Evolutionary conservation across 2,113 vertebrate genomes (phyloP).

Genomic region (Hepsetus odoe): DNA sequence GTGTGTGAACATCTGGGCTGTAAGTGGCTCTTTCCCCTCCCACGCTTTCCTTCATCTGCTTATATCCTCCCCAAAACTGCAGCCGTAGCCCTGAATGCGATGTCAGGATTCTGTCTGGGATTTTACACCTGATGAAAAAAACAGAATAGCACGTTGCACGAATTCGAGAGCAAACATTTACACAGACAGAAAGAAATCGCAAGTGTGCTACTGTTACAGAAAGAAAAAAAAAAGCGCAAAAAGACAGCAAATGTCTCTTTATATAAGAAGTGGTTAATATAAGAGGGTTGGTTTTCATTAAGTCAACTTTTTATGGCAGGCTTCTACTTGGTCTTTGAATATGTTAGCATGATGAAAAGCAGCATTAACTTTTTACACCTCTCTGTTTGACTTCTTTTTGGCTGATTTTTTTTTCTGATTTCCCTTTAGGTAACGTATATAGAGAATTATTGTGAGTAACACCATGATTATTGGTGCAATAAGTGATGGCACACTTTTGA

Average conservation of each 20-base stretch:
- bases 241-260: slow-evolving; percentile 62
- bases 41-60: slow-evolving; percentile 56
- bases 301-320: slow-evolving; percentile 10
- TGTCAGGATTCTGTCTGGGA: slow-evolving; percentile 60
- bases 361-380: too few relatives aligned
- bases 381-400: too few relatives aligned
- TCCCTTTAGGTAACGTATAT: not conserved
- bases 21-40: slow-evolving; percentile 46
- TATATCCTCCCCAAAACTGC: slow-evolving; percentile 13
- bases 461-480: slow-evolving; percentile 90
- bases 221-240: slow-evolving; percentile 58
- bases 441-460: slow-evolving; percentile 79
- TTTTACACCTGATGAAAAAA: slow-evolving; percentile 61
- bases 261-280: slow-evolving; percentile 52
- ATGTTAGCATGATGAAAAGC: too few relatives aligned
- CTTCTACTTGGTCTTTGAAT: not conserved
- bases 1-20: slow-evolving; percentile 49
- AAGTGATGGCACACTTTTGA: slow-evolving; percentile 87
- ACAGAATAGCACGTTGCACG: slow-evolving; percentile 64
- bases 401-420: not conserved
- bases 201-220: slow-evolving; percentile 58
- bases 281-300: slow-evolving; percentile 33
- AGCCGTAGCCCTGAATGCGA: slow-evolving; percentile 57
- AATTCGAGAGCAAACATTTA: slow-evolving; percentile 74
- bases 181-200: too few relatives aligned